These are phyloP conservation scores for Lasius platythorax DNA, from an alignment of 2,888 invertebrate genomes.

Conservation along the genomic window DNA sequence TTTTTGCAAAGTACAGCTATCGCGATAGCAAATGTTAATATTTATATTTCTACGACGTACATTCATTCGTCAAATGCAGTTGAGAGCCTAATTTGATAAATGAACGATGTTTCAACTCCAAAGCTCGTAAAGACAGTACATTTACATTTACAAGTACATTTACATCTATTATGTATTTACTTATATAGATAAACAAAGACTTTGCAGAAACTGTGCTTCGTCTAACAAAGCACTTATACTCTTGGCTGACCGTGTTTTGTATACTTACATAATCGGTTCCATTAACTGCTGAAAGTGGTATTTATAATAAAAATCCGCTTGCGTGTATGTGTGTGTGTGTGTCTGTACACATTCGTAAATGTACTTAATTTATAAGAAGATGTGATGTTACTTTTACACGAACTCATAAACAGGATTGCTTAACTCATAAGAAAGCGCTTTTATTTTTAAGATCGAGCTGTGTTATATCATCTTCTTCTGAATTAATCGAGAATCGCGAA, in stretches of 20 bases:
- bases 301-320: constrained; percentile 47
- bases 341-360: constrained; percentile 43
- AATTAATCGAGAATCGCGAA: constrained; percentile 39
- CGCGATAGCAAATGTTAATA: not conserved
- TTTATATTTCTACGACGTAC: not conserved
- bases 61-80: not conserved
- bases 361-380: constrained; percentile 66
- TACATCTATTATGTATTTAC: not conserved
- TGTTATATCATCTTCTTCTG: constrained; percentile 59
- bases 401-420: constrained; percentile 60
- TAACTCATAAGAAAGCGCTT: constrained; percentile 70
- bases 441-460: constrained; percentile 74
- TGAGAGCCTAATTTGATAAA: constrained; percentile 39
- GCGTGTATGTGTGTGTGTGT: constrained; percentile 8
- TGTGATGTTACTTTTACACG: constrained; percentile 75
- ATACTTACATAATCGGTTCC: constrained; percentile 15
- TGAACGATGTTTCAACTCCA: constrained; percentile 16
- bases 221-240: not conserved
- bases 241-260: constrained; percentile 16
- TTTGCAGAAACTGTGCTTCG: not conserved
- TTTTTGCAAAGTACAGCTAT: not conserved
- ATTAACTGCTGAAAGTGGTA: constrained; percentile 6
- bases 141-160: not conserved
- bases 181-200: constrained; percentile 1
- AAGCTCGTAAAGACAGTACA: not conserved